Evolutionary conservation across 2,797 vertebrate genomes (phyloP).

Genomic region (Dendrocincla tyrannina): DNA sequence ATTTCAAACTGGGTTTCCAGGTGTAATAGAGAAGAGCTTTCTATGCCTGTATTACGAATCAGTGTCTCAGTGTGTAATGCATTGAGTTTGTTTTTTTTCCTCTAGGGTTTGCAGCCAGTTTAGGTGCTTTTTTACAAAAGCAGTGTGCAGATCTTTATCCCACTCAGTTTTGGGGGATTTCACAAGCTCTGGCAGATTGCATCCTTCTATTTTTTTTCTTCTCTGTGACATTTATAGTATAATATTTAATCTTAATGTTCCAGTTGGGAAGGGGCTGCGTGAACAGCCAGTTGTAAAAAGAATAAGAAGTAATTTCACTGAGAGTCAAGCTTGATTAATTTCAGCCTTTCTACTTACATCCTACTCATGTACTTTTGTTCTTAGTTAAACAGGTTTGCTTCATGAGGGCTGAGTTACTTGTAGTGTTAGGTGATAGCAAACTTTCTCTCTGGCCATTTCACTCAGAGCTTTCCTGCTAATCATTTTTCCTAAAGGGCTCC

Average conservation of each 20-base stretch:
- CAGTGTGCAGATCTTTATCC: not conserved
- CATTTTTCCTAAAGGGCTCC: not conserved
- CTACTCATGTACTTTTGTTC: not conserved
- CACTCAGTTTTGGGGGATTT: not conserved
- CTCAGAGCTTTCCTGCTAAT: not conserved
- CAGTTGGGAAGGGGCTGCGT: not conserved
- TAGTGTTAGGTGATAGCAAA: not conserved
- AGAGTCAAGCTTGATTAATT: not conserved
- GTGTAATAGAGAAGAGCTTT: not conserved
- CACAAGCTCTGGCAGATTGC: not conserved
- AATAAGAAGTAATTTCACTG: not conserved
- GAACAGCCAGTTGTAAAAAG: not conserved
- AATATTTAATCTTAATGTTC: not conserved
- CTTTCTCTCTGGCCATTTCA: not conserved
- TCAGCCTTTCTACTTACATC: not conserved
- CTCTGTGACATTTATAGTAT: not conserved
- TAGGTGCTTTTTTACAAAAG: not conserved
- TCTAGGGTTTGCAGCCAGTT: not conserved
- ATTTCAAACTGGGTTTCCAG: not conserved
- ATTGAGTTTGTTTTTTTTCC: not conserved
- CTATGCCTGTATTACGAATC: not conserved
- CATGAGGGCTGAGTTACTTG: not conserved
- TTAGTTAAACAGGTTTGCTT: not conserved
- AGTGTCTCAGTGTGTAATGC: fast-evolving
- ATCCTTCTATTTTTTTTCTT: not conserved